Evolutionary conservation across 2,888 invertebrate species (phyloP).

Genomic region (Trissonchulus latispiculum): DNA sequence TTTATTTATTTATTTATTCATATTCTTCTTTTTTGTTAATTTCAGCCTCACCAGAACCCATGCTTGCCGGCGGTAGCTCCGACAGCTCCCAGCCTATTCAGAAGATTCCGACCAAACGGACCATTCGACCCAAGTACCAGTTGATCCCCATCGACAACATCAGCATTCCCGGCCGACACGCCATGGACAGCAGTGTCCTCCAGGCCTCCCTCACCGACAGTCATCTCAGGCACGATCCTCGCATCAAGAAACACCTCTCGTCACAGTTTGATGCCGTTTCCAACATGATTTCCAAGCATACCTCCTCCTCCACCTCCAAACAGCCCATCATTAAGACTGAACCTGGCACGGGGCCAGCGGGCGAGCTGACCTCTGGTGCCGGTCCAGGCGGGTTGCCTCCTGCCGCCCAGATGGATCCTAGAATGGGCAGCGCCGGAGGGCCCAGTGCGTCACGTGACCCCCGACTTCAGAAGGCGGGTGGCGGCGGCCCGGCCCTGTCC

Average conservation of each 20-base stretch:
- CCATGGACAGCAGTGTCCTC: not conserved
- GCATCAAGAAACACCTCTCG: conserved; percentile 22
- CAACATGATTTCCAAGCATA: conserved; percentile 16
- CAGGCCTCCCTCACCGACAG: conserved; percentile 1
- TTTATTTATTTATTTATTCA: too few relatives aligned
- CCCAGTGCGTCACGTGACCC: not conserved
- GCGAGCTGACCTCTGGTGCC: too few relatives aligned
- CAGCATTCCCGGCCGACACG: not conserved
- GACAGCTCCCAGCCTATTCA: not conserved
- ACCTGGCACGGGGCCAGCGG: too few relatives aligned
- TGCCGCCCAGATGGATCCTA: too few relatives aligned
- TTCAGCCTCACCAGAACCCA: conserved; percentile 17
- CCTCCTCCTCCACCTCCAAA: too few relatives aligned
- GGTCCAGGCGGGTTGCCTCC: too few relatives aligned
- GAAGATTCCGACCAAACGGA: not conserved
- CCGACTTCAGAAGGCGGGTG: not conserved
- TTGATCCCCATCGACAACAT: conserved; percentile 17
- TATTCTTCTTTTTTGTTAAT: not conserved
- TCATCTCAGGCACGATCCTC: conserved; percentile 22
- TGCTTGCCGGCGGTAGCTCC: not conserved
- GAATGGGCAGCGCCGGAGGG: too few relatives aligned
- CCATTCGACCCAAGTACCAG: not conserved
- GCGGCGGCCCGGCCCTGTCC: not conserved
- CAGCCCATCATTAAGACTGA: too few relatives aligned
- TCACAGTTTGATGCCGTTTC: conserved; percentile 22